A percentile compares a stretch with the other conserved stretches of the same genome.
Evolutionary conservation across 2,797 vertebrate genomes (phyloP).

Genomic region (Lepus townsendii): DNA sequence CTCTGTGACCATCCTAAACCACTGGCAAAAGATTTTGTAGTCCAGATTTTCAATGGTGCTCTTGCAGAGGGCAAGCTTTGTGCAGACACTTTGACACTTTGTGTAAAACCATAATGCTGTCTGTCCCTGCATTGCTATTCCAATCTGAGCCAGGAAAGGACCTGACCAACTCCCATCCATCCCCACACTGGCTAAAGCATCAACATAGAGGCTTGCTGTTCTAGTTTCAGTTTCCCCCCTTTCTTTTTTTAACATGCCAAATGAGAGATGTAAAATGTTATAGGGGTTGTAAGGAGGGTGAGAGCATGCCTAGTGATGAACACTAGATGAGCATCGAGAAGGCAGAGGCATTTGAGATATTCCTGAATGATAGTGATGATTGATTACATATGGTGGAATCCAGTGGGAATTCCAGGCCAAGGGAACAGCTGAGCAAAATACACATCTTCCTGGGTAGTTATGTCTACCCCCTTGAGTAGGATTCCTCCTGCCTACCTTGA

Average conservation of each 20-base stretch:
- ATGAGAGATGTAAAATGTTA: neutral
- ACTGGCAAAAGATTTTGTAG: slow-evolving; percentile 1
- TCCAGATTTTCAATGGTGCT: neutral
- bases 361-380: neutral
- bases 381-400: neutral
- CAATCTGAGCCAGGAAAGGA: neutral
- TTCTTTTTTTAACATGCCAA: neutral
- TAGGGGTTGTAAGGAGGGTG: neutral
- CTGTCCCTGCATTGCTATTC: neutral
- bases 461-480: neutral
- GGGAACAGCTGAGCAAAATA: neutral
- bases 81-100: neutral
- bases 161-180: neutral
- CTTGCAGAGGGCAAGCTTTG: neutral
- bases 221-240: neutral
- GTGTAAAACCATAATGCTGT: neutral
- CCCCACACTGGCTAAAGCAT: neutral
- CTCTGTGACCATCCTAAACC: neutral
- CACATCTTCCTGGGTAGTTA: neutral
- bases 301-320: neutral
- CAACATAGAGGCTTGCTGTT: neutral
- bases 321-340: neutral
- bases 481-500: neutral
- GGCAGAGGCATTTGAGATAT: neutral
- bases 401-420: neutral